These are phyloP conservation scores for Sphaerodactylus townsendi DNA, from an alignment of 2,113 vertebrate species.

Conservation along the genomic window DNA sequence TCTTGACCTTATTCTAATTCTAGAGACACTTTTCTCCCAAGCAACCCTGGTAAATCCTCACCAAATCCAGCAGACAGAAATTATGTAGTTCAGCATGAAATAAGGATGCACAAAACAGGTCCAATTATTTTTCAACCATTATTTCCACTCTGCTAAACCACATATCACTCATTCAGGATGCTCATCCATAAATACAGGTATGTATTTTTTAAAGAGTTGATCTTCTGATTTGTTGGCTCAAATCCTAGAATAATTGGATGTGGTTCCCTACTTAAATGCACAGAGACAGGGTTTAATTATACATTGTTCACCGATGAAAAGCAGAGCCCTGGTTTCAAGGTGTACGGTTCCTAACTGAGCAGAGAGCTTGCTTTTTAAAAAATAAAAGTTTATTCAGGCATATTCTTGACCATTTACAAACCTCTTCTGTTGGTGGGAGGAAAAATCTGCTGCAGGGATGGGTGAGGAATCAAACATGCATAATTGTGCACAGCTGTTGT, in stretches of 20 bases:
- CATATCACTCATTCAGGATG: too few species aligned
- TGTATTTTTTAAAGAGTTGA: not conserved
- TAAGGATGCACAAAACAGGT: not conserved
- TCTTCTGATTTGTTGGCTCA: not conserved
- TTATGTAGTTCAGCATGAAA: not conserved
- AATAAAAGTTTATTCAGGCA: too few species aligned
- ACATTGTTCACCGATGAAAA: too few species aligned
- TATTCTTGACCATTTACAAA: too few species aligned
- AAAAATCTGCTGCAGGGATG: not conserved
- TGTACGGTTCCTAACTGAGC: too few species aligned
- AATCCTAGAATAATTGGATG: not conserved
- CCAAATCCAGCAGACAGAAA: not conserved
- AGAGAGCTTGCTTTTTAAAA: too few species aligned
- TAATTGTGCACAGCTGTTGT: too few species aligned
- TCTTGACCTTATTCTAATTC: fast-evolving
- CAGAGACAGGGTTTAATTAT: too few species aligned
- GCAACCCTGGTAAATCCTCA: not conserved
- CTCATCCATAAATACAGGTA: not conserved
- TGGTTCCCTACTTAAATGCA: too few species aligned
- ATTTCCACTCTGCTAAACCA: not conserved
- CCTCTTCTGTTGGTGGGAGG: too few species aligned
- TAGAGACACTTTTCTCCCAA: not conserved
- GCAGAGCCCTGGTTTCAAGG: too few species aligned
- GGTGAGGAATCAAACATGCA: too few species aligned
- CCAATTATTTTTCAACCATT: not conserved